phyloP scores from a whole-genome alignment of 2,797 vertebrate genomes.

The Prionace glauca region DNA sequence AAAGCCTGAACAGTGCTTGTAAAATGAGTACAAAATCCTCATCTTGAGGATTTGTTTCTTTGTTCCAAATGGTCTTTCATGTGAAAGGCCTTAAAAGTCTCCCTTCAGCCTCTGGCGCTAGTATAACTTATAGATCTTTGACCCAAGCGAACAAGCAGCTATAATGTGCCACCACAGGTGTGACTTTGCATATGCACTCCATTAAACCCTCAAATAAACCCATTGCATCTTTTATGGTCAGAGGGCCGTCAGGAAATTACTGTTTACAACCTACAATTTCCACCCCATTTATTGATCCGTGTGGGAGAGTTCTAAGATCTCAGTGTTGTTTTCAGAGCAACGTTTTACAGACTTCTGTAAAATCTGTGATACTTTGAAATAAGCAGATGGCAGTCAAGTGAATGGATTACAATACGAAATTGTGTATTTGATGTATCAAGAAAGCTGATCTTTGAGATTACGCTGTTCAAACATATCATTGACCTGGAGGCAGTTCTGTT shows the following conservation, averaged over 20 bases:
- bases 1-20: neutral
- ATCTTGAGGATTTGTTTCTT: neutral
- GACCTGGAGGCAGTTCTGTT: neutral
- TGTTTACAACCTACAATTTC: slow-evolving; percentile 1
- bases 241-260: neutral
- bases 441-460: neutral
- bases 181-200: slow-evolving; percentile 13
- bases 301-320: neutral
- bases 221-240: neutral
- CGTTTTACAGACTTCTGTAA: neutral
- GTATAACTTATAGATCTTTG: slow-evolving; percentile 13
- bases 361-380: neutral
- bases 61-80: neutral
- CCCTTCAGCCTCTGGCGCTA: slow-evolving; percentile 11
- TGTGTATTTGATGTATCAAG: neutral
- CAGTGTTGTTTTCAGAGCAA: neutral
- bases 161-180: slow-evolving; percentile 8
- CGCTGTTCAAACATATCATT: neutral
- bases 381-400: neutral
- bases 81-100: neutral
- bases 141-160: slow-evolving; percentile 12
- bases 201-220: slow-evolving; percentile 16
- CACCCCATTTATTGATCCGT: neutral
- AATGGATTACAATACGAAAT: neutral
- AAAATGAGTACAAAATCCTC: neutral